Evolutionary conservation across 2,113 vertebrate genomes (phyloP), one percentile per base, ranked within the genome.

Genomic region (Plestiodon gilberti): DNA sequence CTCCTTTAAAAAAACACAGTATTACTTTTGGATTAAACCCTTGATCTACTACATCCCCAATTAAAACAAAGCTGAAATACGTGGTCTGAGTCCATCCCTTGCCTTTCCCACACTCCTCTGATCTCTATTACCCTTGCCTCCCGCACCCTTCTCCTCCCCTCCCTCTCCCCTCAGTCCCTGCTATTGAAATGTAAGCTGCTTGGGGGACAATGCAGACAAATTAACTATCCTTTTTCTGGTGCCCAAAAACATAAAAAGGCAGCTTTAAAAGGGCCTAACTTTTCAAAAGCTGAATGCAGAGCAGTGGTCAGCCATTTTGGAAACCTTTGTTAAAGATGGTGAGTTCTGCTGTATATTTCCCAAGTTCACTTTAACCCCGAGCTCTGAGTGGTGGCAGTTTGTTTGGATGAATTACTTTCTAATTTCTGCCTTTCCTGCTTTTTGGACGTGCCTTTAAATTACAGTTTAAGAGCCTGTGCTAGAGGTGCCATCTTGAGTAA

Each of bases 341-440:
- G 71, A 59, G 9, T 30, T 81, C 62, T 70, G 73, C 85, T 38
- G 43, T 80, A 64, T 84, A 9, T 33, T 87, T 77, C 55, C 76
- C 61, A 64, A 75, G 78, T 79, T 87, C 82, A 80, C 40, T 84
- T 76, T 52, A 71, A 70, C 76, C 82, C 73, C 73, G 9, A 84
- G 0, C 81, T 87, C 65, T 87, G 61, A 28, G 6, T 71, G 35
- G 33, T 2, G 28, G 28, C 69, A 78, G 2, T 40, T 73, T 59
- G 18, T 80, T 84, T 0, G 1, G 48, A 71, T 89, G 89, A 88
- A 81, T 94, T 67, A 79, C 61, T 30, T 65, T 88, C 88, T 81
- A 78, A 48, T 87, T 84, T 89, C 87, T 92, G 84, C 61, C 88
- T 64, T 69, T 90, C 83, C 73, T 91, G 91, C 90, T 87, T 82